Conservation (phyloP, 2,113 vertebrate genomes). For the Lonchura striata region DNA sequence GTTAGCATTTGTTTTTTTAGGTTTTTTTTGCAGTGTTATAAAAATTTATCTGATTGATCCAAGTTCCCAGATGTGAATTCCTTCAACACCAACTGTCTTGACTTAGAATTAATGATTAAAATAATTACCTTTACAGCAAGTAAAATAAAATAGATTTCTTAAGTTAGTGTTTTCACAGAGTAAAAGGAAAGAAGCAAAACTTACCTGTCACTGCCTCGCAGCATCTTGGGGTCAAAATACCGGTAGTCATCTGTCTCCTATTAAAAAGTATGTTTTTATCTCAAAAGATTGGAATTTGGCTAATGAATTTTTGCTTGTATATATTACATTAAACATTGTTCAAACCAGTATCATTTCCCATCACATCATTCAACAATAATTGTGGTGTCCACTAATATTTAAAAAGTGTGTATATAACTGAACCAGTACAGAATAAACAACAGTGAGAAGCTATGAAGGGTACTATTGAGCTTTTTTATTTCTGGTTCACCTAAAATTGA, state of each 20-base stretch:
- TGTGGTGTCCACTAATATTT: neutral
- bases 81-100: neutral
- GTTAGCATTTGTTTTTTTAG: neutral
- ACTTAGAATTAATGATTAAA: neutral
- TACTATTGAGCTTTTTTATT: neutral
- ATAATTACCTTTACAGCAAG: neutral
- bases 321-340: neutral
- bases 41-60: neutral
- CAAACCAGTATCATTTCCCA: neutral
- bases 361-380: neutral
- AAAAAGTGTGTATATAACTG: neutral
- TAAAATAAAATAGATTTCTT: neutral
- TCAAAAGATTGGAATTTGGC: neutral
- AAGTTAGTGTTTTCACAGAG: neutral
- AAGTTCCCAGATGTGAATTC: neutral
- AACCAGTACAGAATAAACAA: neutral
- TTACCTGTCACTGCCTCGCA: constrained; percentile 94
- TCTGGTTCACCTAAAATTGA: neutral
- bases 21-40: neutral
- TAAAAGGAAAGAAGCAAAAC: neutral
- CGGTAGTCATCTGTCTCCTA: constrained; percentile 98
- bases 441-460: neutral
- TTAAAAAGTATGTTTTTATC: constrained; percentile 15
- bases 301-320: neutral
- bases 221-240: constrained; percentile 98